Evolutionary conservation across 64 coral and sea anemone species (phyloP), one percentile per base, ranked within the genome.

Genomic region (Montipora foliosa): DNA sequence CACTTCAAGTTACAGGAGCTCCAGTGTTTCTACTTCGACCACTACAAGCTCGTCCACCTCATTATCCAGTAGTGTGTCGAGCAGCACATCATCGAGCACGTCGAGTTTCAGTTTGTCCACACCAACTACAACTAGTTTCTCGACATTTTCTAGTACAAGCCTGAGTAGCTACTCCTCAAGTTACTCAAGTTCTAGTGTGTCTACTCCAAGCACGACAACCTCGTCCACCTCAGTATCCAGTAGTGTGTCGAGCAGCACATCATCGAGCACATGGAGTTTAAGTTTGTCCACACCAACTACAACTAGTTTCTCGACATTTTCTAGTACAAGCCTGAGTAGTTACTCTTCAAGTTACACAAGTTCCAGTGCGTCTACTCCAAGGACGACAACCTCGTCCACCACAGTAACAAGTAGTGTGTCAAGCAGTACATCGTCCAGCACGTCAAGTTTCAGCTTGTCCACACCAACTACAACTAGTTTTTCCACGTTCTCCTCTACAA

Each of bases 41-140:
- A 20, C 76, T 9, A 79, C 76, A 53, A 94, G 4, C 48, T 48
- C 48, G 5, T 79, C 76, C 46, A 50, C 76, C 19, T 22, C 76
- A 9, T 13, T 72, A 0, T 20, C 69, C 21, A 72, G n/a, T 1
- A 72, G 69, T 72, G n/a, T 72, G 19, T 72, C 69, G 1, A 72
- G 69, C 19, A 72, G 69, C 3, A 72, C 69, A 72, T 72, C 69
- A 0, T 75, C 67, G 15, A 88, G 86, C 3, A 19, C 75, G 4
- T 82, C 79, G 11, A 87, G 47, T 20, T 25, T 20, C 3, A 90
- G 88, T 22, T 29, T 90, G 19, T 72, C 69, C 0, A 67, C 68
- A 3, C 60, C 82, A 4, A 86, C 82, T 2, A 86, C 37, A 68
- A 44, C 67, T 9, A 22, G 25, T 25, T 87, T 45, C 22, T 22